Percentiles rank a stretch among this genome's conserved stretches.
phyloP scores from a whole-genome alignment of 2,797 vertebrate genomes.

The Macropodus opercularis region DNA sequence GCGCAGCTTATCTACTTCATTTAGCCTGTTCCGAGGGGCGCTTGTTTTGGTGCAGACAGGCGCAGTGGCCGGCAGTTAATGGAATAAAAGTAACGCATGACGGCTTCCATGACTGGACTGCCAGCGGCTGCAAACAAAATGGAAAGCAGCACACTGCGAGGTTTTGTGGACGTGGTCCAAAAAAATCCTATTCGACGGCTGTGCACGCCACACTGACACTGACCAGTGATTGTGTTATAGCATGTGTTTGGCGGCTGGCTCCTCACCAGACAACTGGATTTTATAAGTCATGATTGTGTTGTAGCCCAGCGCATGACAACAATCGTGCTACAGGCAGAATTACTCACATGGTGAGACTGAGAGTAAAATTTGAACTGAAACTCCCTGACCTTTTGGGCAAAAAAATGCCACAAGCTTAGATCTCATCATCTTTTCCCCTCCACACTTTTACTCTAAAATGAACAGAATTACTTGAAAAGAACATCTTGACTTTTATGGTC shows the following conservation, averaged over 20 bases:
- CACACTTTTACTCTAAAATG: conserved; percentile 9
- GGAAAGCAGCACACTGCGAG: conserved; percentile 37
- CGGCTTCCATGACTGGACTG: conserved; percentile 54
- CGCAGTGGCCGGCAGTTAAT: conserved; percentile 80
- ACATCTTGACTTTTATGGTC: conserved; percentile 1
- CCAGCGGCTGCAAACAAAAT: conserved; percentile 44
- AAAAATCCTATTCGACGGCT: conserved; percentile 20
- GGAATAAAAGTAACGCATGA: conserved; percentile 56
- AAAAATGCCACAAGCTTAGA: conserved; percentile 17
- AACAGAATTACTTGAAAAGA: conserved; percentile 16
- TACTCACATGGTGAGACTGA: conserved; percentile 38
- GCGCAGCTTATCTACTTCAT: conserved; percentile 32
- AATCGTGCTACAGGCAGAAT: conserved; percentile 38
- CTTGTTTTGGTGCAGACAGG: conserved; percentile 80
- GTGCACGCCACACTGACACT: conserved; percentile 2
- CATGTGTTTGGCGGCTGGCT: conserved; percentile 37
- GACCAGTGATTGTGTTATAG: conserved; percentile 20
- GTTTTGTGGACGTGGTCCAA: conserved; percentile 26
- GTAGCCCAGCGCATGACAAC: conserved; percentile 21
- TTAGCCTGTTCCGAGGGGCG: conserved; percentile 38
- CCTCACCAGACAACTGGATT: conserved; percentile 28
- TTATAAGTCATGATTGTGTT: conserved; percentile 21
- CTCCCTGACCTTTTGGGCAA: conserved; percentile 38
- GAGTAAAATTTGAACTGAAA: conserved; percentile 42
- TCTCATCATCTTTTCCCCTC: not conserved